phyloP scores from a whole-genome alignment of 2,113 vertebrate genomes.

The Spizaetus ornatus region DNA sequence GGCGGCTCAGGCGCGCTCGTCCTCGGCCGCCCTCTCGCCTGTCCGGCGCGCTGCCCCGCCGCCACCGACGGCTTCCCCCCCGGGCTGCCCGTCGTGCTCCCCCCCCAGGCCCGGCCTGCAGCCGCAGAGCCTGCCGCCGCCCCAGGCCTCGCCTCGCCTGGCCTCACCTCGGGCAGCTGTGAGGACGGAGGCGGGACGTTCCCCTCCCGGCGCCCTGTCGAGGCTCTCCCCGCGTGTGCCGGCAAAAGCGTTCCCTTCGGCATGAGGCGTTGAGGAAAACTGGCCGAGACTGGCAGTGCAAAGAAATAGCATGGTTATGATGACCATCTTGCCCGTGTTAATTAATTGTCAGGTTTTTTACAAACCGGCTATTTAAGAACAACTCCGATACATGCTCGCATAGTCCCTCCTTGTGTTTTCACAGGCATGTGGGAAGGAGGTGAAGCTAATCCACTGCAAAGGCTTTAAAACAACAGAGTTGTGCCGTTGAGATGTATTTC shows the following conservation, averaged over 20 bases:
- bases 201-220: background rate
- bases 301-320: rapidly evolving
- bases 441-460: background rate
- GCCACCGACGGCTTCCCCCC: background rate
- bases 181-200: background rate
- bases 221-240: background rate
- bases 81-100: no score
- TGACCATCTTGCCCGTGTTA: background rate
- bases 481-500: rapidly evolving
- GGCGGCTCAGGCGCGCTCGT: no score
- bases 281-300: rapidly evolving
- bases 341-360: background rate
- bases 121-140: background rate
- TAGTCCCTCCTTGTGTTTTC: background rate
- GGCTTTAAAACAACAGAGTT: background rate
- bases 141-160: background rate
- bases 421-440: background rate
- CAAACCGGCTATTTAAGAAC: background rate
- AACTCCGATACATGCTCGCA: rapidly evolving
- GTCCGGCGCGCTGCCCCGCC: background rate
- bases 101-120: background rate
- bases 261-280: rapidly evolving
- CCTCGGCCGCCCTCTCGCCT: no score
- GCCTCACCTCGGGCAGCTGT: background rate
- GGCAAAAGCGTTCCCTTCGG: no score